These are phyloP conservation scores for Hyperoplus immaculatus DNA, from an alignment of 2,797 vertebrate species.

Conservation along the genomic window DNA sequence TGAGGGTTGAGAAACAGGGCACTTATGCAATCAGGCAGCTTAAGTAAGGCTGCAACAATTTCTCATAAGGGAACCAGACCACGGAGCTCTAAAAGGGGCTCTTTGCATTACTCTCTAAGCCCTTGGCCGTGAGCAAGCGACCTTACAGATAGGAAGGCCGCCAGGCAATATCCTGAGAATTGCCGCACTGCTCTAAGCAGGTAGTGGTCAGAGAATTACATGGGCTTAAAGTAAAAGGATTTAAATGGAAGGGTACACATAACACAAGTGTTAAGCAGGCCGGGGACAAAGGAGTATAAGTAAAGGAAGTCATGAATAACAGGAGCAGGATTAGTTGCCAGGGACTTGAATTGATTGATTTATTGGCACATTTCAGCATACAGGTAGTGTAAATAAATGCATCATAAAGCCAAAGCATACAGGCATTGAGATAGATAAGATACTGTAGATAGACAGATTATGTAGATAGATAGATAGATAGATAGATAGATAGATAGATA, in stretches of 20 bases:
- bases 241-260: slow-evolving; percentile 49
- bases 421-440: background rate
- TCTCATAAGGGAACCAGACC: slow-evolving; percentile 50
- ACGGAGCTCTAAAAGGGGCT: slow-evolving; percentile 24
- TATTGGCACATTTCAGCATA: background rate
- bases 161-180: slow-evolving; percentile 41
- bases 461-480: background rate
- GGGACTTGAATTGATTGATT: background rate
- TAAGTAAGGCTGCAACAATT: slow-evolving; percentile 51
- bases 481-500: background rate
- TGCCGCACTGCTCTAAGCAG: slow-evolving; percentile 40
- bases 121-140: slow-evolving; percentile 21
- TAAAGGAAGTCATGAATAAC: background rate
- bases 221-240: slow-evolving; percentile 75
- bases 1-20: slow-evolving; percentile 43
- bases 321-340: background rate
- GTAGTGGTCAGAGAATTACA: slow-evolving; percentile 69
- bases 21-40: slow-evolving; percentile 51
- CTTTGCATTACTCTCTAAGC: slow-evolving; percentile 40
- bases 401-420: background rate
- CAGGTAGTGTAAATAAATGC: background rate
- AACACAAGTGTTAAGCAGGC: slow-evolving; percentile 21
- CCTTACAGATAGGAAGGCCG: slow-evolving; percentile 20
- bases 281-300: slow-evolving; percentile 18
- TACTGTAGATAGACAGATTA: background rate